Evolutionary conservation across 1,140 invertebrate genomes (phyloP).

Genomic region (Papilio xuthus): DNA sequence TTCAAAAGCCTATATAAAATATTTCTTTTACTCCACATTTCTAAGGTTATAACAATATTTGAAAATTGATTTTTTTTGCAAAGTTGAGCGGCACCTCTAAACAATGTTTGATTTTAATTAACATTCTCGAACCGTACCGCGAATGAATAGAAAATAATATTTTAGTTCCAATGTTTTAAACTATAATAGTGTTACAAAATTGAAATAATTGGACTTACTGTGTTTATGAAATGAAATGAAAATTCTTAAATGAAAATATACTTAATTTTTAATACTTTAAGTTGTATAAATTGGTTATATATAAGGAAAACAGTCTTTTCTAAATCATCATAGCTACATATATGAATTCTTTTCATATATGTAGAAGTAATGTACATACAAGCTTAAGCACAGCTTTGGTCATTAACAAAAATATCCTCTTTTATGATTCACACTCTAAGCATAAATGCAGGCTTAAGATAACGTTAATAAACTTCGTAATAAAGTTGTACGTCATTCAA

Average conservation of each 20-base stretch:
- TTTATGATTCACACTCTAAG: background rate
- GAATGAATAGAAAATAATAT: conserved; percentile 38
- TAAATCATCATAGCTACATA: too few relatives aligned
- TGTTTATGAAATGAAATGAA: too few relatives aligned
- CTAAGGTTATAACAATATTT: background rate
- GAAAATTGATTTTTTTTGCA: conserved; percentile 25
- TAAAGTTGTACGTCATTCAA: background rate
- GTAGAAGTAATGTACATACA: background rate
- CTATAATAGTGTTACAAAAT: conserved; percentile 9
- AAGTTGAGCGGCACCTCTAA: conserved; percentile 30
- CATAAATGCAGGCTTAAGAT: conserved; percentile 3
- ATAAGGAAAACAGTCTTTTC: too few relatives aligned
- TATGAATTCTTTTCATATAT: too few relatives aligned
- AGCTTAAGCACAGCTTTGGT: background rate
- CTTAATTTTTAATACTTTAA: too few relatives aligned
- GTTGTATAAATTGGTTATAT: too few relatives aligned
- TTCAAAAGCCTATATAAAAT: background rate
- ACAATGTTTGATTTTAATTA: conserved; percentile 71
- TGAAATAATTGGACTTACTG: background rate
- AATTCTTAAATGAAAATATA: too few relatives aligned
- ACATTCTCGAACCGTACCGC: conserved; percentile 53
- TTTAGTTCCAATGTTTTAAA: conserved; percentile 18
- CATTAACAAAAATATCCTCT: background rate
- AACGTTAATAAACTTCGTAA: conserved; percentile 9
- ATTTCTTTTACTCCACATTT: background rate